phyloP scores from a whole-genome alignment of 2,888 invertebrate genomes.

The Priocnemis perturbator region DNA sequence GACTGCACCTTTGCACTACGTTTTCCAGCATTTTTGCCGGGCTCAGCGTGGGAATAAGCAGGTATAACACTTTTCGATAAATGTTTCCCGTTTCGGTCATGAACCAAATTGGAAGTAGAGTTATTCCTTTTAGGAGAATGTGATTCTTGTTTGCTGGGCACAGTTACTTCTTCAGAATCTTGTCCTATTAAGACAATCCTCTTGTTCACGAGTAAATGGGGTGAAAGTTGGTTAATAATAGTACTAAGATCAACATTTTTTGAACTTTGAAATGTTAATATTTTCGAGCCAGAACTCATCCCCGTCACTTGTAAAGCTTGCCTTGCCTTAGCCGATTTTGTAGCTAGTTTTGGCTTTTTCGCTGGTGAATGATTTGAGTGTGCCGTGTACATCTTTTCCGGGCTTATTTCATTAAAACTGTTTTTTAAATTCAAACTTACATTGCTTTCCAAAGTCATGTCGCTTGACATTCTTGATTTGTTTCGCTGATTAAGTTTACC shows the following conservation, averaged over 20 bases:
- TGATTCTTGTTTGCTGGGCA: conserved; percentile 19
- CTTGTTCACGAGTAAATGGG: conserved; percentile 54
- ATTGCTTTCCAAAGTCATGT: not conserved
- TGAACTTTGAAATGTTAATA: conserved; percentile 57
- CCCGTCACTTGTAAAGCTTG: conserved; percentile 28
- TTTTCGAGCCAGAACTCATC: conserved; percentile 46
- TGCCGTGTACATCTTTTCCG: not conserved
- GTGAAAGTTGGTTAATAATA: conserved; percentile 61
- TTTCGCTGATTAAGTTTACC: not conserved
- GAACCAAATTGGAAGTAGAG: not conserved
- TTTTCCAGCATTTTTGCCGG: too few relatives aligned
- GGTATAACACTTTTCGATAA: not conserved
- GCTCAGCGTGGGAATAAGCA: too few relatives aligned
- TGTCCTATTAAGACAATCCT: conserved; percentile 61
- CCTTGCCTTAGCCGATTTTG: conserved; percentile 14
- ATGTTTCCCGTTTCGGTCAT: not conserved
- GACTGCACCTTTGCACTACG: not conserved
- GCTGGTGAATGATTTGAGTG: conserved; percentile 11
- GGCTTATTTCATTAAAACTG: not conserved
- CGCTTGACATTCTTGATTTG: not conserved
- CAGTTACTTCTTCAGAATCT: conserved; percentile 36
- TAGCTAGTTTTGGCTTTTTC: not conserved
- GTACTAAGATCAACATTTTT: conserved; percentile 56
- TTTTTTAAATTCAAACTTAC: not conserved
- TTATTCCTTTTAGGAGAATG: conserved; percentile 1